Percentiles rank a stretch among this genome's conserved stretches.
These are phyloP conservation scores for Gopherus evgoodei DNA, from an alignment of 2,113 vertebrate genomes.

Conservation along the genomic window DNA sequence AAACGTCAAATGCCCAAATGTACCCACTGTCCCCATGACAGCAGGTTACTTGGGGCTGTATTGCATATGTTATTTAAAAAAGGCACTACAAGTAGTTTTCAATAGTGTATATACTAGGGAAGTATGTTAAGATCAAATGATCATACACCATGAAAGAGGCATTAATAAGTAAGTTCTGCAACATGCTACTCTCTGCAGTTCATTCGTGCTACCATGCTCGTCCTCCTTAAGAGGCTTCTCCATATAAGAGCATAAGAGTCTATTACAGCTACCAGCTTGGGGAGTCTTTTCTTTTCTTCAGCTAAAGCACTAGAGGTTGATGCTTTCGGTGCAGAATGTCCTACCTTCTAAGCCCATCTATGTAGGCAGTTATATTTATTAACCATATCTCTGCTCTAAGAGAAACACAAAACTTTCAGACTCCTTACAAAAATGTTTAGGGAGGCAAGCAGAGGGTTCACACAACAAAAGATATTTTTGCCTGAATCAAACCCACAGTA, in stretches of 20 bases:
- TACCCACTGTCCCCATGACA: neutral
- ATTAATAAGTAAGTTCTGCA: neutral
- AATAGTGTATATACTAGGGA: neutral
- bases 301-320: neutral
- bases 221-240: no score
- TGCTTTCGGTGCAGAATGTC: no score
- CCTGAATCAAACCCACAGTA: no score
- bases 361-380: neutral
- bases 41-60: neutral
- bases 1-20: neutral
- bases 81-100: neutral
- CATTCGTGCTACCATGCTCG: neutral
- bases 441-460: no score
- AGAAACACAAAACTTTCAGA: neutral
- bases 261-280: no score
- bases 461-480: no score
- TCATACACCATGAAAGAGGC: neutral
- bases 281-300: neutral
- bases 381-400: neutral
- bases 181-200: neutral
- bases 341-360: no score
- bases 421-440: no score
- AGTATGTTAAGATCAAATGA: neutral
- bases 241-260: no score
- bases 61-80: neutral